These are phyloP conservation scores for Theretra japonica DNA, from an alignment of 2,888 invertebrate species.

Conservation along the genomic window DNA sequence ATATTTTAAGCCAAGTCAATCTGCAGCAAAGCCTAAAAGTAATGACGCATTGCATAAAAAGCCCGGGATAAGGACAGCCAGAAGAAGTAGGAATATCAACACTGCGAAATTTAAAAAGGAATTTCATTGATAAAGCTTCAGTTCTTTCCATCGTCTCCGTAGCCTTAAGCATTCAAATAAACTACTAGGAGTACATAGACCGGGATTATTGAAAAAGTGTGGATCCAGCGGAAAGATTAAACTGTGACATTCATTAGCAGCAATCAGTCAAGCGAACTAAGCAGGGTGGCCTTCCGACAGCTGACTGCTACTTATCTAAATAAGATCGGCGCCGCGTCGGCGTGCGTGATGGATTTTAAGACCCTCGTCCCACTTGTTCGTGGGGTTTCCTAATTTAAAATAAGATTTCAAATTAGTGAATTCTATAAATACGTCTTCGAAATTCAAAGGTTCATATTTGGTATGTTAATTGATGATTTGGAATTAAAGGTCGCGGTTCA, in stretches of 20 bases:
- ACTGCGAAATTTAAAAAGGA: neutral
- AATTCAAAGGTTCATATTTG: neutral
- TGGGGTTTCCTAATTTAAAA: constrained; percentile 44
- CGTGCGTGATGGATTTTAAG: constrained; percentile 79
- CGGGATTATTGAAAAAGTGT: constrained; percentile 37
- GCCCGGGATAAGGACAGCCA: too few species aligned
- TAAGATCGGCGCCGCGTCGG: constrained; percentile 67
- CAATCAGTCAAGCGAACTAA: constrained; percentile 79
- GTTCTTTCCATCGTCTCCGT: neutral
- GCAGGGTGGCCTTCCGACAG: constrained; percentile 74
- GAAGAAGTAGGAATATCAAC: too few species aligned
- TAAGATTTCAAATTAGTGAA: constrained; percentile 33
- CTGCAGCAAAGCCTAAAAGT: too few species aligned
- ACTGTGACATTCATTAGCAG: constrained; percentile 77
- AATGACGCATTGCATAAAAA: too few species aligned
- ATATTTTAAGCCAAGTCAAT: too few species aligned
- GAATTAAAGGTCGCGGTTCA: neutral
- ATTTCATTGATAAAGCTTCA: neutral
- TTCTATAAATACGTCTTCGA: constrained; percentile 27
- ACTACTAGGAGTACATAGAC: constrained; percentile 16
- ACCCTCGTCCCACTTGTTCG: constrained; percentile 62
- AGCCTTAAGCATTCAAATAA: constrained; percentile 1
- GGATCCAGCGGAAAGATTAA: constrained; percentile 61
- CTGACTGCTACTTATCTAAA: constrained; percentile 79
- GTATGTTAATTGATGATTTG: constrained; percentile 11